Conservation (phyloP, 2,113 vertebrate species). For the Cariama cristata region DNA sequence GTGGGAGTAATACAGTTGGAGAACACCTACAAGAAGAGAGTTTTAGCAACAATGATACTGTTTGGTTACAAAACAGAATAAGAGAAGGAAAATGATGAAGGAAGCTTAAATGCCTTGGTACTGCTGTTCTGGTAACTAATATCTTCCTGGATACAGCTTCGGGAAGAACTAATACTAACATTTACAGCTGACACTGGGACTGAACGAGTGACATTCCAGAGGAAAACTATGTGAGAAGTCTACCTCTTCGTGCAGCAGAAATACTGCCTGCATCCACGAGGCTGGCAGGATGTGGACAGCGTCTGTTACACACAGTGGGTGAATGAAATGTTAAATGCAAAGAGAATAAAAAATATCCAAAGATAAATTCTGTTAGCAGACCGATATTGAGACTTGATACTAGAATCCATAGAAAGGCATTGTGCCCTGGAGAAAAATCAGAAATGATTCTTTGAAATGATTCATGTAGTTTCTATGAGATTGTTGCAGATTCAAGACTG, state of each 20-base stretch:
- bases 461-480: background rate
- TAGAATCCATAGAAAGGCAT: background rate
- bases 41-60: slow-evolving; percentile 36
- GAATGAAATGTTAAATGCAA: background rate
- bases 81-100: slow-evolving; percentile 5
- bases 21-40: slow-evolving; percentile 51
- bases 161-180: background rate
- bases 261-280: background rate
- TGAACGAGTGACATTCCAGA: background rate
- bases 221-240: background rate
- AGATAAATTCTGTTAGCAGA: background rate
- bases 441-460: background rate
- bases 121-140: background rate
- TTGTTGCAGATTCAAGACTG: background rate
- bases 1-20: slow-evolving; percentile 53
- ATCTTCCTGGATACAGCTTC: background rate
- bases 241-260: background rate
- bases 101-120: background rate
- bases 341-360: background rate
- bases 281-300: background rate
- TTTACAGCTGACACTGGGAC: background rate
- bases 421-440: background rate
- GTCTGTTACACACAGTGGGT: background rate
- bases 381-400: background rate
- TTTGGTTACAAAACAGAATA: slow-evolving; percentile 49